A percentile compares a stretch with the other conserved stretches of the same genome.
Evolutionary conservation across 2,113 vertebrate species (phyloP).

Genomic region (Euleptes europaea): DNA sequence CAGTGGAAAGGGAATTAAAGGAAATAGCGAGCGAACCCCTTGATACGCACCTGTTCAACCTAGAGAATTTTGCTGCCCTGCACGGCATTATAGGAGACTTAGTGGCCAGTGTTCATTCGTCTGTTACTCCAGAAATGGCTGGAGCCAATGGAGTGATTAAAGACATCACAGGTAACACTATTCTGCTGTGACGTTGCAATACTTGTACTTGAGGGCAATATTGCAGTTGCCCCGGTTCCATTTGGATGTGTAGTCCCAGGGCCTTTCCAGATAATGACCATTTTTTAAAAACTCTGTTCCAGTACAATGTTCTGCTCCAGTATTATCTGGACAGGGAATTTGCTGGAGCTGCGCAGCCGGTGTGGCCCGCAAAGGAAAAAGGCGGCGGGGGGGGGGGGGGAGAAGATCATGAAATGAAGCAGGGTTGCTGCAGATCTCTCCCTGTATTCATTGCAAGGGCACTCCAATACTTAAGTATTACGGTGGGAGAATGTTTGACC

Average conservation of each 20-base stretch:
- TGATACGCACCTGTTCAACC: slow-evolving; percentile 80
- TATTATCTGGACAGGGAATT: neutral
- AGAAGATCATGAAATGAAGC: neutral
- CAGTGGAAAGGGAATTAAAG: slow-evolving; percentile 80
- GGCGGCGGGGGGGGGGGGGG: too few species aligned
- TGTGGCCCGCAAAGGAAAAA: neutral
- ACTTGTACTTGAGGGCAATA: slow-evolving; percentile 35
- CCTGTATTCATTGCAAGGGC: neutral
- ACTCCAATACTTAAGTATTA: neutral
- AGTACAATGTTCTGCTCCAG: too few species aligned
- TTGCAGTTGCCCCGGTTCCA: slow-evolving; percentile 49
- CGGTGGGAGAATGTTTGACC: neutral
- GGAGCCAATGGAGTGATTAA: slow-evolving; percentile 77
- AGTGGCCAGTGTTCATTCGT: slow-evolving; percentile 78
- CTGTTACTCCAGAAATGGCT: slow-evolving; percentile 73
- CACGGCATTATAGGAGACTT: slow-evolving; percentile 83
- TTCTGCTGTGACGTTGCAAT: slow-evolving; percentile 60
- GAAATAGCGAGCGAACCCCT: slow-evolving; percentile 83
- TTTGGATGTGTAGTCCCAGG: slow-evolving; percentile 24
- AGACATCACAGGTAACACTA: slow-evolving; percentile 86
- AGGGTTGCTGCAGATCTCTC: neutral
- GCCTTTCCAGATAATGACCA: neutral
- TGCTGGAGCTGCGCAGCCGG: neutral
- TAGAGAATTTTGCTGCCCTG: slow-evolving; percentile 84
- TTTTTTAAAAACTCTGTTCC: neutral